phyloP scores from a whole-genome alignment of 1,140 invertebrate genomes.

The Drosophila teissieri region DNA sequence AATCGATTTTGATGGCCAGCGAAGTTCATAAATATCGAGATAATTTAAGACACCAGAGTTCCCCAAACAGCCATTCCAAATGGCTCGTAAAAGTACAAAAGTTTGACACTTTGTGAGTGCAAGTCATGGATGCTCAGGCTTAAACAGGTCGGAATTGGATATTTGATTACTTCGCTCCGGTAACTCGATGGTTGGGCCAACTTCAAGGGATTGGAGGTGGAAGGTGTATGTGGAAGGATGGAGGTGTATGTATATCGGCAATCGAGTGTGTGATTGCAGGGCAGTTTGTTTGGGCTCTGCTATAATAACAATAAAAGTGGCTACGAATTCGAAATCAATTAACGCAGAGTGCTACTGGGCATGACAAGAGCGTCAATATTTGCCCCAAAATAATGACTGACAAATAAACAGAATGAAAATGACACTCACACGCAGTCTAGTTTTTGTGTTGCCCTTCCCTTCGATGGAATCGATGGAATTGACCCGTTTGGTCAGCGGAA shows the following conservation, averaged over 20 bases:
- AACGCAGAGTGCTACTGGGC: constrained; percentile 79
- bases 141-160: constrained; percentile 25
- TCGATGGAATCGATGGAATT: constrained; percentile 4
- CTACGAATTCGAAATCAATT: constrained; percentile 79
- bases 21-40: constrained; percentile 35
- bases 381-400: constrained; percentile 77
- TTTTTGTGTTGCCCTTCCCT: background rate
- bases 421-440: constrained; percentile 40
- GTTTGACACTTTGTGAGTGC: constrained; percentile 28
- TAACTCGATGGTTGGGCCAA: constrained; percentile 12
- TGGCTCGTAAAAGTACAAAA: constrained; percentile 27
- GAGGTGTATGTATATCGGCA: constrained; percentile 1
- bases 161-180: constrained; percentile 18
- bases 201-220: background rate
- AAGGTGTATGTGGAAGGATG: background rate
- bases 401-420: constrained; percentile 69
- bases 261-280: constrained; percentile 32
- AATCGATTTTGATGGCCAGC: constrained; percentile 27
- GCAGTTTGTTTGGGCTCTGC: constrained; percentile 45
- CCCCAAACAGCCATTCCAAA: constrained; percentile 16
- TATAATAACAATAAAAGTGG: constrained; percentile 81
- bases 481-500: constrained; percentile 18
- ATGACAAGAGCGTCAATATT: constrained; percentile 81
- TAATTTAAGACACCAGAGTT: constrained; percentile 29
- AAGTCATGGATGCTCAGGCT: constrained; percentile 23